These are phyloP conservation scores for Noctua janthina DNA, from an alignment of 2,888 invertebrate species.

Conservation along the genomic window DNA sequence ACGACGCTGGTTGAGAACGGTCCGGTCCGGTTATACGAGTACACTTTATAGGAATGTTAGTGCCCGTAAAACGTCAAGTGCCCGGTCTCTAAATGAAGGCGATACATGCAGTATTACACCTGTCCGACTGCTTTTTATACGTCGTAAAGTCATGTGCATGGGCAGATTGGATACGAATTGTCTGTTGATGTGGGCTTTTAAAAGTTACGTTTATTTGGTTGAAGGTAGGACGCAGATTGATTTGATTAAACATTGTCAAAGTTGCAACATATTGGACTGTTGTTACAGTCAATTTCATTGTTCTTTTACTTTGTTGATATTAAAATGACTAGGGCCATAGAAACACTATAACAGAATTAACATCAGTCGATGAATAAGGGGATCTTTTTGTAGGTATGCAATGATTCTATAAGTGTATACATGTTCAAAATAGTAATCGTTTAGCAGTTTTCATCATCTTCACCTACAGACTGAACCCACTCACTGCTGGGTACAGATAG, in stretches of 20 bases:
- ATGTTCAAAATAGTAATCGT: too few species aligned
- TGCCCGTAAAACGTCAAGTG: constrained; percentile 68
- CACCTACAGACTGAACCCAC: too few species aligned
- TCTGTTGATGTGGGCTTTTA: not conserved
- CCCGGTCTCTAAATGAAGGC: constrained; percentile 61
- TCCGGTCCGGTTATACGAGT: constrained; percentile 64
- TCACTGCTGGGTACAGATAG: not conserved
- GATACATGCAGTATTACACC: constrained; percentile 64
- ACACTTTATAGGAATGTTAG: constrained; percentile 66
- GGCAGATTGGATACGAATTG: constrained; percentile 55
- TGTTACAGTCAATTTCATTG: not conserved
- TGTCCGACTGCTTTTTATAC: constrained; percentile 61
- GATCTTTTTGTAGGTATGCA: not conserved
- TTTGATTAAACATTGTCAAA: not conserved
- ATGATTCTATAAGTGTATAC: not conserved
- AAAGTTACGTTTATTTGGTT: not conserved
- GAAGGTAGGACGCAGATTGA: not conserved
- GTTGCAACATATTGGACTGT: not conserved
- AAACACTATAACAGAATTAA: not conserved
- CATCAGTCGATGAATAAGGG: not conserved
- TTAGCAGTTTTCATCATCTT: too few species aligned
- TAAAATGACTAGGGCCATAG: not conserved
- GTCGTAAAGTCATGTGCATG: constrained; percentile 55
- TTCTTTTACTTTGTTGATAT: not conserved
- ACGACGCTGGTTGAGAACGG: constrained; percentile 49